These are phyloP conservation scores for Anthopleura sola DNA, from an alignment of 64 coral and sea anemone genomes.

Conservation along the genomic window DNA sequence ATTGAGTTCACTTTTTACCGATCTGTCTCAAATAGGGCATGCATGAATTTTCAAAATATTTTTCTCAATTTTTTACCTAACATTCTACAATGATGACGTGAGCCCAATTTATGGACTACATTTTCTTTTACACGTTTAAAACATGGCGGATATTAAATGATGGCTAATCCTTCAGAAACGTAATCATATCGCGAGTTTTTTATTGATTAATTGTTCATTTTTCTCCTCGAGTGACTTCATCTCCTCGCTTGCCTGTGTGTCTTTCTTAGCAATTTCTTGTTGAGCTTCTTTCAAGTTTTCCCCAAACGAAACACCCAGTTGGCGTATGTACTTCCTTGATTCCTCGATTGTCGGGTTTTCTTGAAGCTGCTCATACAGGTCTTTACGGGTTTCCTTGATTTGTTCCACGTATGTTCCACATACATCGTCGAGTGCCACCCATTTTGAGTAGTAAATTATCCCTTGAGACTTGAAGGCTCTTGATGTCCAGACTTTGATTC, in stretches of 20 bases:
- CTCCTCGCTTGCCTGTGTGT: conserved; percentile 23
- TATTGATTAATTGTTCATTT: too few relatives aligned
- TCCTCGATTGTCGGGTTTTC: conserved; percentile 61
- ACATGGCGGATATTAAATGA: too few relatives aligned
- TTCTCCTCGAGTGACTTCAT: conserved; percentile 20
- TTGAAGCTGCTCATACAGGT: conserved; percentile 49
- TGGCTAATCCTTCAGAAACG: too few relatives aligned
- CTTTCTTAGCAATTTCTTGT: conserved; percentile 28
- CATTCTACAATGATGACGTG: too few relatives aligned
- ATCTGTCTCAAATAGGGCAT: too few relatives aligned
- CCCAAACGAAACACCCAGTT: conserved; percentile 34
- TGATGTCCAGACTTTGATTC: conserved; percentile 51
- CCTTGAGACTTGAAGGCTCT: conserved; percentile 32
- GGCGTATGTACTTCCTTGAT: conserved; percentile 32
- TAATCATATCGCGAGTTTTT: too few relatives aligned
- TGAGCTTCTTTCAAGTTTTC: conserved; percentile 36
- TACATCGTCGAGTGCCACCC: conserved; percentile 66
- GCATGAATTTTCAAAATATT: too few relatives aligned
- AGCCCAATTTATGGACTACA: too few relatives aligned
- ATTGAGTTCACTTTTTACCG: too few relatives aligned
- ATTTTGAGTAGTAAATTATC: conserved; percentile 49
- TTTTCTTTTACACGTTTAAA: too few relatives aligned
- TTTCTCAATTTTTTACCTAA: too few relatives aligned
- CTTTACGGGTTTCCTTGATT: conserved; percentile 55
- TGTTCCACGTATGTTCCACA: conserved; percentile 55